phyloP scores from a whole-genome alignment of 2,797 vertebrate genomes.

The Bryconaethiops microstoma region DNA sequence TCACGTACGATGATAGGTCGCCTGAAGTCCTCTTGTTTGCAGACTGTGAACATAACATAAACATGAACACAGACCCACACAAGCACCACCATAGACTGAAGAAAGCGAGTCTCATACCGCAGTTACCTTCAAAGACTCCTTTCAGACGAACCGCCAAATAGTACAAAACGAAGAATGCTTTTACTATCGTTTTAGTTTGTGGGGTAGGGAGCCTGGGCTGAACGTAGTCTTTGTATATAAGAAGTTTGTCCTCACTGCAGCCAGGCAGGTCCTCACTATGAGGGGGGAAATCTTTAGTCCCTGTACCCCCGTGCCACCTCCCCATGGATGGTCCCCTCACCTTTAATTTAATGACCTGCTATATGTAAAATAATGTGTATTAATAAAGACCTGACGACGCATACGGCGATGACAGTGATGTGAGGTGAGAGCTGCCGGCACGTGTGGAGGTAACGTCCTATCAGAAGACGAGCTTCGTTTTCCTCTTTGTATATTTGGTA shows the following conservation, averaged over 20 bases:
- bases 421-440: constrained; percentile 60
- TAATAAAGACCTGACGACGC: constrained; percentile 74
- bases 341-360: constrained; percentile 85
- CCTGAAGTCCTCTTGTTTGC: constrained; percentile 44
- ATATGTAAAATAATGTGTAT: constrained; percentile 84
- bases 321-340: constrained; percentile 79
- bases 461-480: constrained; percentile 82
- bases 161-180: constrained; percentile 27
- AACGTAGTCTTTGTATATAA: constrained; percentile 45
- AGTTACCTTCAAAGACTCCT: constrained; percentile 35
- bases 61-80: constrained; percentile 7
- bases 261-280: constrained; percentile 60
- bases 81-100: constrained; percentile 22
- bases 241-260: constrained; percentile 40
- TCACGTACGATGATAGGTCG: constrained; percentile 40
- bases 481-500: constrained; percentile 98
- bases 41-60: constrained; percentile 30
- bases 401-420: constrained; percentile 61
- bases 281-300: constrained; percentile 22
- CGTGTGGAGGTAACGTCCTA: constrained; percentile 62
- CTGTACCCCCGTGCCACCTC: constrained; percentile 58
- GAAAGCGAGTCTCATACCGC: constrained; percentile 8
- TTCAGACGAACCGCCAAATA: constrained; percentile 23
- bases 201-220: constrained; percentile 9
- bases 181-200: constrained; percentile 21